Base-by-base conservation (phyloP, 2,888 invertebrate species). In the Buathra laborator region DNA sequence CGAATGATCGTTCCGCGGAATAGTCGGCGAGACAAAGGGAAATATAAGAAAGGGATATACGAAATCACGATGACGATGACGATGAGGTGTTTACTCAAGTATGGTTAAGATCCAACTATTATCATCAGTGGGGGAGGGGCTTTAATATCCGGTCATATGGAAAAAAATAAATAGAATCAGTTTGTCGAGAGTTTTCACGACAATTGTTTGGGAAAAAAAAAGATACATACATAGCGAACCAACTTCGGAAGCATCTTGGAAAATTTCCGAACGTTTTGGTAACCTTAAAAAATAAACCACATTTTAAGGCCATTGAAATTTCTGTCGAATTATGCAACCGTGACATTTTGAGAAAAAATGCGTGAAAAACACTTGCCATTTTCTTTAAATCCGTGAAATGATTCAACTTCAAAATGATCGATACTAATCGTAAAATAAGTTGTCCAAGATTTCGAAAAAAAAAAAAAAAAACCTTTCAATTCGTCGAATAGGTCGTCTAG, bases 31-130 rank as follows among this genome's bases (percentile, higher is more conserved):
- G 19, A 72, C 6, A 14, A n/a, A 43, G 32, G 56, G 3, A 72
- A 72, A 32, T 43, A 75, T 75, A 48, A 51, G 16, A 37, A 37
- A 37, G 2, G 24, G 75, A 75, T 32, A n/a, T 16, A 9, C 62
- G 62, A 75, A 48, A 75, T 64, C 75, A 37, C 64, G 75, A 48
- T 48, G 46, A 64, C 37, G 24, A 5, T 16, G 3, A 48, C 48
- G 56, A 56, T 19, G 37, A 29, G 48, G 32, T 62, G 48, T 62
- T 37, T 48, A 19, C 19, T 48, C 19, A 10, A 5, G 2, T 10
- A 3, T 4, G 1, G 56, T 9, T 19, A 10, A 7, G 56, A 24
- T 10, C 12, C 12, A 10, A 12, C 4, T 56, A 1, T 37, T 37
- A 37, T 37, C 10, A 14, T 0, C 7, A 24, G 24, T 3, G 3